phyloP scores from a whole-genome alignment of 37 sponge, comb jelly and placozoan species.

The Aplysina aerophoba region DNA sequence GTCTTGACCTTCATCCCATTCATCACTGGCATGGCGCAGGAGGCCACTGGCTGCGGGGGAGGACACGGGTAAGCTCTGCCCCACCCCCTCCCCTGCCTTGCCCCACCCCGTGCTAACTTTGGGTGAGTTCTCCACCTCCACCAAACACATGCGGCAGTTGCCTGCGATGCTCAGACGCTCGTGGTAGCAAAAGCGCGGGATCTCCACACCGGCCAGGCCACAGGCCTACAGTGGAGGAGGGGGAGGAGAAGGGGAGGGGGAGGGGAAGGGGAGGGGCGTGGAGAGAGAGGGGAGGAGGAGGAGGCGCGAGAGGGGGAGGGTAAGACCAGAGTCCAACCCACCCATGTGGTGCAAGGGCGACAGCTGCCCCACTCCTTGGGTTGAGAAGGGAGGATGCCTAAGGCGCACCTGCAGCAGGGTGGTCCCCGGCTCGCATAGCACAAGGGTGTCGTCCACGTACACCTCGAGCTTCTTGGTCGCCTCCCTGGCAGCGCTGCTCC shows the following conservation, averaged over 20 bases:
- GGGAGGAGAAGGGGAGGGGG: neutral
- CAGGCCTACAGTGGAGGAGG: constrained; percentile 69
- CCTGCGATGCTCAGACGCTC: constrained; percentile 96
- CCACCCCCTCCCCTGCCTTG: neutral
- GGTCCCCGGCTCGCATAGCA: constrained; percentile 86
- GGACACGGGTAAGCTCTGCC: neutral
- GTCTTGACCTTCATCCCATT: constrained; percentile 87
- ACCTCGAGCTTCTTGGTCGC: constrained; percentile 88
- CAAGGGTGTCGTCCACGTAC: constrained; percentile 85
- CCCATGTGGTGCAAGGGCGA: neutral
- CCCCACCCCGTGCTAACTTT: constrained; percentile 68
- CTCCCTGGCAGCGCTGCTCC: constrained; percentile 20
- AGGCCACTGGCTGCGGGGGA: constrained; percentile 77
- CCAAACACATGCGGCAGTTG: constrained; percentile 98
- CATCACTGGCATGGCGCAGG: constrained; percentile 99
- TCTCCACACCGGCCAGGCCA: constrained; percentile 88
- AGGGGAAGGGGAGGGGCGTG: neutral
- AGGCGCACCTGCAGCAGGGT: constrained; percentile 83
- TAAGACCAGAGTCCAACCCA: neutral
- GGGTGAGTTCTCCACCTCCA: constrained; percentile 92
- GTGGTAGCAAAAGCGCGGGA: constrained; percentile 97
- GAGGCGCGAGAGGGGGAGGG: too few relatives aligned
- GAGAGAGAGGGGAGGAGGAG: neutral
- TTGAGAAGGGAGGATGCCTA: neutral
- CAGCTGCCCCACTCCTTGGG: neutral